phyloP scores from a whole-genome alignment of 1,140 invertebrate species.

The Diplogasteroides magnus region DNA sequence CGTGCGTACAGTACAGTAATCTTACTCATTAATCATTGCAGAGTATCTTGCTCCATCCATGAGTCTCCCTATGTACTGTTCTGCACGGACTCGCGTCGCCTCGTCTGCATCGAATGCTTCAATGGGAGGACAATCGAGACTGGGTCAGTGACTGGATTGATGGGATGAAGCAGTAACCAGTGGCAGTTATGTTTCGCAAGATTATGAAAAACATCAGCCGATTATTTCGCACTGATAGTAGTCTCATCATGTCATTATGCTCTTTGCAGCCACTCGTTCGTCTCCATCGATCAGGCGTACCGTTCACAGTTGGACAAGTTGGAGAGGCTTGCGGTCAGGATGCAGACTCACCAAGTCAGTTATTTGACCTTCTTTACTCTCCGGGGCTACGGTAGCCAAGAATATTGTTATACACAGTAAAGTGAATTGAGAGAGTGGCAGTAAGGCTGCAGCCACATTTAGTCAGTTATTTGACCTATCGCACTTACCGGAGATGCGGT shows the following conservation, averaged over 20 bases:
- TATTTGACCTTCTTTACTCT: no score
- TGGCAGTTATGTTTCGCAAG: neutral
- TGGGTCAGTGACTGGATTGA: conserved; percentile 9
- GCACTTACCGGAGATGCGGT: no score
- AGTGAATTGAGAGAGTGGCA: no score
- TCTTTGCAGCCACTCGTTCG: conserved; percentile 41
- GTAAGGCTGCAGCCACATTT: no score
- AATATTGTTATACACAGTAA: no score
- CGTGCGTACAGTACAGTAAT: no score
- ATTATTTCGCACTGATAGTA: neutral
- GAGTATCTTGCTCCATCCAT: conserved; percentile 42
- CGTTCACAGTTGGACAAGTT: conserved; percentile 48
- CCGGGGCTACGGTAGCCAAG: no score
- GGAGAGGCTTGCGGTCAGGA: conserved; percentile 40
- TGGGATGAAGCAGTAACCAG: neutral
- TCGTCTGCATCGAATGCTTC: conserved; percentile 54
- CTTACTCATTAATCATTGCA: conserved; percentile 43
- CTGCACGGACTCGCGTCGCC: no score
- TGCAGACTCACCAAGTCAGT: conserved; percentile 29
- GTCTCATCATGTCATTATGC: neutral
- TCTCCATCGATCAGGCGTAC: conserved; percentile 51
- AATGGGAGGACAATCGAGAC: conserved; percentile 40
- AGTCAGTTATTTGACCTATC: no score
- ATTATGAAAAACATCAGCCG: conserved; percentile 5
- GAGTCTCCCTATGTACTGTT: no score